Evolutionary conservation across 64 coral and sea anemone species (phyloP), one percentile per base, ranked within the genome.

Genomic region (Pocillopora damicornis): DNA sequence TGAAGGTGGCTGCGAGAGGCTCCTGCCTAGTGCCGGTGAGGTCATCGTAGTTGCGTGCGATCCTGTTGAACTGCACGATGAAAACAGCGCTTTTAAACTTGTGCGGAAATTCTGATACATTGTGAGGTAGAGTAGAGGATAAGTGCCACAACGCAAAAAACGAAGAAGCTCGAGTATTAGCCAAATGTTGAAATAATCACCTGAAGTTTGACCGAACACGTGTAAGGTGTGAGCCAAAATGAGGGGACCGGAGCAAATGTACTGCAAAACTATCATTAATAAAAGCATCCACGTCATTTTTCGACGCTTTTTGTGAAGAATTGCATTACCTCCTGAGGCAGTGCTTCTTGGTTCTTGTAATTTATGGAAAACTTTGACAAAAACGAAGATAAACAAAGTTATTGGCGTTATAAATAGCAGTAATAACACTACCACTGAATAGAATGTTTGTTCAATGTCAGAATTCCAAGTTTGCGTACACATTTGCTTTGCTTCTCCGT

Each of bases 321-420:
- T 85, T 2, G 81, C 65, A 65, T 73, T 85, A 2, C 81, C 81
- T 85, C 81, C 81, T 12, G 81, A 85, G 7, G 81, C 18, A 23
- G 81, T 85, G 13, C 81, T 85, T 16, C 80, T 67, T 15, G 81
- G 81, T 22, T 73, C 81, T 68, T 85, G 81, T 73, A 85, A 68
- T 57, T 85, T 85, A 12, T 73, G 81, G 11, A 73, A 38, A 4
- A 85, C 81, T 85, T 85, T 85, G 81, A 85, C 18, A 73, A 85
- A 85, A 13, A 73, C 64, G 22, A 72, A 85, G 64, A 10, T 22
- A 73, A 85, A 85, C 64, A 85, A 73, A 58, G 37, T 63, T 5
- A 72, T 57, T 22, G 81, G 81, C 51, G 65, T 23, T 11, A 85
- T 37, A 72, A 71, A 85, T 16, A 85, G 58, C 11, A 85, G 81